phyloP scores from a whole-genome alignment of 2,888 invertebrate species.

The Rhopalosiphum nymphaeae region DNA sequence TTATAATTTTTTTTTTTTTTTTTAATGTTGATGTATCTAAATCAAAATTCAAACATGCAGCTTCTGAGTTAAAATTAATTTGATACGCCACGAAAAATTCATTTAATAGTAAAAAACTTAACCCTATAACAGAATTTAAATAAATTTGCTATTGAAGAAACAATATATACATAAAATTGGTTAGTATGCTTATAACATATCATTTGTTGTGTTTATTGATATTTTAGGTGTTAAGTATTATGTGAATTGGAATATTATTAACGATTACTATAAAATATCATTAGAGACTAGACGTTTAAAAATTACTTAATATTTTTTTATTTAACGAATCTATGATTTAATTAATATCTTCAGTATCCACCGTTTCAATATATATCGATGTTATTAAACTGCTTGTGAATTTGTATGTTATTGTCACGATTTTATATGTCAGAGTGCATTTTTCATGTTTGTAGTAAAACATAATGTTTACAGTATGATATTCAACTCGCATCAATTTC shows the following conservation, averaged over 20 bases:
- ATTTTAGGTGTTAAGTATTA: too few species aligned
- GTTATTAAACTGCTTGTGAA: background rate
- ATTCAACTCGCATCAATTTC: background rate
- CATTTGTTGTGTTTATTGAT: background rate
- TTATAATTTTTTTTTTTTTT: background rate
- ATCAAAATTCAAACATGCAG: background rate
- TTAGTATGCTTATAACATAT: background rate
- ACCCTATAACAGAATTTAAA: background rate
- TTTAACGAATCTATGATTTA: background rate
- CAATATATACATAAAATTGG: too few species aligned
- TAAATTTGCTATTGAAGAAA: background rate
- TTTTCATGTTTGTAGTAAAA: background rate
- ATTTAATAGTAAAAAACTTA: background rate
- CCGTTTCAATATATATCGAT: background rate
- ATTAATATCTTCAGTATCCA: background rate
- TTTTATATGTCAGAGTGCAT: background rate
- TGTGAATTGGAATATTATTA: too few species aligned
- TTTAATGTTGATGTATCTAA: background rate
- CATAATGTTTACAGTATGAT: background rate
- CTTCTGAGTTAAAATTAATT: background rate
- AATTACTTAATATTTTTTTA: background rate
- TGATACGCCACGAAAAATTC: background rate
- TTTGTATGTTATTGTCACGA: background rate
- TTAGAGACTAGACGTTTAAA: too few species aligned
- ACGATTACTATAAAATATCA: too few species aligned